Evolutionary conservation across 2,797 vertebrate species (phyloP), one percentile per base, ranked within the genome.

Genomic region (Acrossocheilus wenchowensis): DNA sequence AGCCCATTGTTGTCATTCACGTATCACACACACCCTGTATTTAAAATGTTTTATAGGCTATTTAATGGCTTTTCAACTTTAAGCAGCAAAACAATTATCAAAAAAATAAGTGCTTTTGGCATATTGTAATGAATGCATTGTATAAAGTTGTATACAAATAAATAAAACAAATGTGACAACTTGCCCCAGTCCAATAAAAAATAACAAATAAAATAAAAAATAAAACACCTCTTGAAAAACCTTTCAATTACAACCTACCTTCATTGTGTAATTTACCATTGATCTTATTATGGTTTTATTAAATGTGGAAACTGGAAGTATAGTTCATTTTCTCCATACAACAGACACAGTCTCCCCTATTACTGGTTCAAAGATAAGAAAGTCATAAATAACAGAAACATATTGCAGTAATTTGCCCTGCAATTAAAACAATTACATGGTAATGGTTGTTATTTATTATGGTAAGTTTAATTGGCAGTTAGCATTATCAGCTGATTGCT

Each of bases 351-450:
- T 54, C 14, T 30, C 34, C 11, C 34, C 21, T 52, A 41, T 34
- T 10, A 30, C 48, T 34, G 30, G 10, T 39, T 80, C n/a, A 80
- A 72, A 71, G 48, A 64, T 50, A 45, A 21, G 39, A 57, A 14
- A 54, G 78, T 72, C 84, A 85, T 85, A 85, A 85, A 85, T 73
- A 80, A 85, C 12, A 48, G 23, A n/a, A 60, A 48, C 66, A 72
- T 34, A 57, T 30, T 79, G 75, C 74, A 43, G 45, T 45, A 45
- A 79, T 85, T 79, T 79, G 64, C 48, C 68, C 41, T 80, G 66
- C 84, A 85, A 48, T 85, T 80, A 73, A 85, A 80, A 60, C 26
- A 62, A 79, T 72, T 45, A 21, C 75, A 85, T n/a, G 64, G 26
- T 74, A 83, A 73, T 73, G 64, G 39, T 23, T 71, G 50, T 60